Base-by-base conservation (phyloP, 1,140 invertebrate genomes). In the Drosophila setifemur region DNA sequence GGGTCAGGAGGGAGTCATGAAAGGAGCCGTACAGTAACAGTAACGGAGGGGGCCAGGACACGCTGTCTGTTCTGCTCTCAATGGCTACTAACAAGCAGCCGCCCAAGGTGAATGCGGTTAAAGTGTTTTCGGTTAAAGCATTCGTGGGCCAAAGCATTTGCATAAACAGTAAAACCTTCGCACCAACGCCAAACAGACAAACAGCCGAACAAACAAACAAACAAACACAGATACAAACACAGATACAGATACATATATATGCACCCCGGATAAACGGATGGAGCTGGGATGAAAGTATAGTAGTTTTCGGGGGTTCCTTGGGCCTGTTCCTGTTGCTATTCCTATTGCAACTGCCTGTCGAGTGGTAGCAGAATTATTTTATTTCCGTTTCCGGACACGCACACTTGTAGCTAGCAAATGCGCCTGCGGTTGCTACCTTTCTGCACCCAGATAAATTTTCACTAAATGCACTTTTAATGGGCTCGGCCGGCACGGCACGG, bases 401-500 rank as follows among this genome's bases (percentile, higher is more conserved):
- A 70, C 71, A 73, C 73, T 77, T 67, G 68, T 83, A 77, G 68
- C 70, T 49, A 19, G 35, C 35, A 63, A 76, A 79, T 86, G 57
- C 67, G 61, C 81, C 75, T 86, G 81, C 63, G 82, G 82, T 76
- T 57, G 44, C 49, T 54, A 69, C 72, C 81, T 75, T 73, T 75
- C 74, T 66, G 61, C 81, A 54, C 55, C 64, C 55, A 73, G 66
- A 69, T 86, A 85, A 76, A 86, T 85, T 81, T 73, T 61, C 61
- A 81, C 75, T 86, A 86, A 86, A 86, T 86, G 81, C 81, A 86
- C 53, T 86, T 86, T 86, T 86, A 86, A 86, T 86, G 81, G 57
- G 54, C 71, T 60, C 50, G n/a, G n/a, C n/a, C n/a, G n/a, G n/a
- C 67, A 58, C 44, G n/a, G n/a, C n/a, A 37, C 57, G 58, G 44